Evolutionary conservation across 2,797 vertebrate genomes (phyloP), one percentile per base, ranked within the genome.

Genomic region (Staurois parvus): DNA sequence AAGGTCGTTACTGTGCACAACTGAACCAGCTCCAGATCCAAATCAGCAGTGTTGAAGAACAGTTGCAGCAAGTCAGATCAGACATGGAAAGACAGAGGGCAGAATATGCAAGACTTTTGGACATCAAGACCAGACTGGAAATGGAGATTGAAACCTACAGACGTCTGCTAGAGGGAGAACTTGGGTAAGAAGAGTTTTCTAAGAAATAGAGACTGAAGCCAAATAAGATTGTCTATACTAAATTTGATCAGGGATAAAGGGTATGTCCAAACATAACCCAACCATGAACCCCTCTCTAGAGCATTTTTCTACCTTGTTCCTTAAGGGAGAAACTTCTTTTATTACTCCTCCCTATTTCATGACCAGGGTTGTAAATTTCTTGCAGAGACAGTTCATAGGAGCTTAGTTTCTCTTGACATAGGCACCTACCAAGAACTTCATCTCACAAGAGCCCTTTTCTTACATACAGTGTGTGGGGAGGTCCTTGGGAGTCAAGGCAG

Each of bases 91-190:
- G 91, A 84, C 93, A 94, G 90, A 90, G 91, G 0, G 85, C 85
- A 0, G 92, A 95, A 84, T 91, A 94, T 70, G 91, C 91, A 69
- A 88, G 90, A 4, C 94, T 95, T 82, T 91, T 95, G 7, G 91
- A 95, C 84, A 93, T 94, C 93, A 94, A 92, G 86, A 91, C 87
- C n/a, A 91, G 92, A 26, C 91, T 94, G 88, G 93, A 95, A 90
- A 92, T 92, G 92, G 93, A 94, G 89, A 94, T 93, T 19, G 92
- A 92, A 82, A 95, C 94, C 87, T 95, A 95, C 75, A 88, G 92
- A 11, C 90, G 91, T 45, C 88, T 95, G 83, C 89, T 96, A 86
- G 95, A 95, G 0, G 92, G 92, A 0, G 93, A 94, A n/a, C 62
- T 85, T 32, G 88, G 86, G 92, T 93, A 88, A 88, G 5, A 1